Evolutionary conservation across 1,140 invertebrate genomes (phyloP).

Genomic region (Drosophila pallidifrons): DNA sequence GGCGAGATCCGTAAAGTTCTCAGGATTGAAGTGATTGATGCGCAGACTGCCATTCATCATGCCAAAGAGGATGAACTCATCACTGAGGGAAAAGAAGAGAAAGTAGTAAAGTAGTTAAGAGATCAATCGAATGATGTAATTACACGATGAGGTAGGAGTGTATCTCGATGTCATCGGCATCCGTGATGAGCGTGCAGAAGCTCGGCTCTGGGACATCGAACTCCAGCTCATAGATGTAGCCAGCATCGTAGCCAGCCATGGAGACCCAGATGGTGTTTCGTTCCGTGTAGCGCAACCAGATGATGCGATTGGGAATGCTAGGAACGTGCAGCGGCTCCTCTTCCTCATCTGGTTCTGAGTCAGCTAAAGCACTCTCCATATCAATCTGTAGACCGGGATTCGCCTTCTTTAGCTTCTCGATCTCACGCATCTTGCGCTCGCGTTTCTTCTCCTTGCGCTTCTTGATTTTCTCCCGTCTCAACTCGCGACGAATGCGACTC

Average conservation of each 20-base stretch:
- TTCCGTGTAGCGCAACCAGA: constrained; percentile 86
- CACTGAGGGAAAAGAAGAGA: constrained; percentile 45
- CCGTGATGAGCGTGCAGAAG: constrained; percentile 81
- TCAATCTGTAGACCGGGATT: constrained; percentile 87
- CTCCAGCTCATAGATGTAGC: constrained; percentile 90
- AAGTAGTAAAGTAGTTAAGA: neutral
- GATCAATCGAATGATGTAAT: constrained; percentile 36
- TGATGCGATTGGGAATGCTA: constrained; percentile 86
- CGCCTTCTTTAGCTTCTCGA: constrained; percentile 86
- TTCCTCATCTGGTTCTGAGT: constrained; percentile 86
- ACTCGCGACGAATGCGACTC: constrained; percentile 86
- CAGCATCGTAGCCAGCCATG: constrained; percentile 90
- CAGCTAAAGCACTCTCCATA: constrained; percentile 86
- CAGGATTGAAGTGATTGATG: constrained; percentile 86
- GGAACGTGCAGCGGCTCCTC: constrained; percentile 87
- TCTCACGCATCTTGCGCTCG: constrained; percentile 86
- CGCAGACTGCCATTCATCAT: constrained; percentile 89
- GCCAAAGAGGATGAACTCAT: constrained; percentile 88
- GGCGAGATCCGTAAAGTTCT: constrained; percentile 74
- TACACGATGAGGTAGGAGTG: constrained; percentile 86
- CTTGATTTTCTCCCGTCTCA: constrained; percentile 83
- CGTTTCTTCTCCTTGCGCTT: constrained; percentile 86
- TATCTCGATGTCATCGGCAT: constrained; percentile 87
- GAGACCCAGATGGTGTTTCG: constrained; percentile 87
- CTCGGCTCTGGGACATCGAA: constrained; percentile 83